Evolutionary conservation across 1,140 invertebrate genomes (phyloP), one percentile per base, ranked within the genome.

Genomic region (Zaprionus ghesquierei): DNA sequence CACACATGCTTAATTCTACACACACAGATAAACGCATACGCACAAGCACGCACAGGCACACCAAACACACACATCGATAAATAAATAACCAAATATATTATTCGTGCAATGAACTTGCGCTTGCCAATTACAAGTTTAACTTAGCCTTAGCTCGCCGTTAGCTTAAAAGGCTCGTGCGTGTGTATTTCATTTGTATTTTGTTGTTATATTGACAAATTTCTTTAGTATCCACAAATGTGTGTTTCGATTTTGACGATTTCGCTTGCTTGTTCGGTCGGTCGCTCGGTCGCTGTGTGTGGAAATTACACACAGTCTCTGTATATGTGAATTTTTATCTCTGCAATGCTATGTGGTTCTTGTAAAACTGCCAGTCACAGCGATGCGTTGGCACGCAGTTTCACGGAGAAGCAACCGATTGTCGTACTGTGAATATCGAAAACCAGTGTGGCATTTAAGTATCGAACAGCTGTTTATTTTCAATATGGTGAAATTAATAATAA

Each of bases 71-170:
- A 53, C 50, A 70, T 55, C 41, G 41, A 61, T 50, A 69, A 38
- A 69, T 64, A 59, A 82, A 81, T 82, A 86, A 86, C 82, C 82
- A 87, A 86, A 86, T 87, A 89, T 87, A 87, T 87, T 89, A 82
- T 76, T 87, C 82, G 82, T 74, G 76, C 82, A 89, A 84, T 87
- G 84, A 87, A 87, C 82, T 89, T 87, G 41, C 41, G 35, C 35
- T 46, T 46, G 69, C 76, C 72, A 87, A 89, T 86, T 87, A 75
- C 71, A 61, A 60, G 69, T 61, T 68, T 25, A 69, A 58, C 69
- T 60, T 35, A n/a, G 56, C 38, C 49, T 54, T 49, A 44, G 54
- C 54, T 46, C 22, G 27, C 6, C 27, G 27, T 63, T 22, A 38
- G 27, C 51, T 1, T n/a, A n/a, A 46, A 23, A 12, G 18, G 25